Conservation (phyloP, 2,113 vertebrate species). For the Camarhynchus parvulus region DNA sequence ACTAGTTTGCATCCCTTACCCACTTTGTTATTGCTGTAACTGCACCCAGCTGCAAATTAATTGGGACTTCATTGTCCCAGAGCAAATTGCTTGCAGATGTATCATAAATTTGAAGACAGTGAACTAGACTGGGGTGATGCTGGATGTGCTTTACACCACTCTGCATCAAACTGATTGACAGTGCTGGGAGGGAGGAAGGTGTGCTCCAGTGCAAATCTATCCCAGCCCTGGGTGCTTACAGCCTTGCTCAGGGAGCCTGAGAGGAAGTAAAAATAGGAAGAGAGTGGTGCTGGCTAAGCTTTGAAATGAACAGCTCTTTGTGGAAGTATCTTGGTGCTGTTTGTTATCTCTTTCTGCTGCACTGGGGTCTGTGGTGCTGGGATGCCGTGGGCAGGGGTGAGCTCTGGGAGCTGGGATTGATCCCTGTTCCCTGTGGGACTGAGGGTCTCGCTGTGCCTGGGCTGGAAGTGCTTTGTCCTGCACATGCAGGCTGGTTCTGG, state of each 20-base stretch:
- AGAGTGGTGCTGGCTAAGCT: background rate
- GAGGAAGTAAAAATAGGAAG: background rate
- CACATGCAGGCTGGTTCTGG: background rate
- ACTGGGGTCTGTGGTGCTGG: background rate
- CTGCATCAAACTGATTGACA: background rate
- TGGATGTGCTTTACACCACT: background rate
- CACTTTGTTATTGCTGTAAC: background rate
- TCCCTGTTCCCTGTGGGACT: accelerated
- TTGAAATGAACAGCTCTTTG: background rate
- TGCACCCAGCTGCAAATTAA: slow-evolving; percentile 12
- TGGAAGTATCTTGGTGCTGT: background rate
- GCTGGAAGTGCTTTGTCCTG: background rate
- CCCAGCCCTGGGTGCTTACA: background rate
- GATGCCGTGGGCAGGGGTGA: background rate
- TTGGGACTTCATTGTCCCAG: background rate
- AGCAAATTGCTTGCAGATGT: slow-evolving; percentile 5
- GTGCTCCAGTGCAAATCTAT: background rate
- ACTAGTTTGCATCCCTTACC: background rate
- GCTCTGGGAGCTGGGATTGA: background rate
- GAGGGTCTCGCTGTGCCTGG: accelerated
- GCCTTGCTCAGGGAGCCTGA: background rate
- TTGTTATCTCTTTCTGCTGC: background rate
- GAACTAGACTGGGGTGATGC: background rate
- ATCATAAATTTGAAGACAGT: background rate
- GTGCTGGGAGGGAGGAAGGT: background rate